Evolutionary conservation across 2,888 invertebrate species (phyloP).

Genomic region (Priocnemis perturbator): DNA sequence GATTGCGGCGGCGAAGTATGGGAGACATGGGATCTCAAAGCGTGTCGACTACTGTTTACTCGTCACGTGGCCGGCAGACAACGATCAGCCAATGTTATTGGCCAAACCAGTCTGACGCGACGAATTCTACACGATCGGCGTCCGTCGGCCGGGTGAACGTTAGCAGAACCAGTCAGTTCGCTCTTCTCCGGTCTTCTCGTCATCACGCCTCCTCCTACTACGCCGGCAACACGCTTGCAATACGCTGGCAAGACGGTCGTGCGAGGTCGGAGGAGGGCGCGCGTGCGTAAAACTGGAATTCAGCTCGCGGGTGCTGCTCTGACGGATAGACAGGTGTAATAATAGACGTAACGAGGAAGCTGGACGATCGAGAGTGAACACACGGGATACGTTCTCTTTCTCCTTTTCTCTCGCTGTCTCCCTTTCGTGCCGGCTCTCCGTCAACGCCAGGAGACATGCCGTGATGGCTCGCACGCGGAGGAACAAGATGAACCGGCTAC

Average conservation of each 20-base stretch:
- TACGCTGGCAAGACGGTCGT: background rate
- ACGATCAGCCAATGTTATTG: slow-evolving; percentile 24
- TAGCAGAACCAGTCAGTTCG: slow-evolving; percentile 55
- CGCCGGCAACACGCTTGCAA: slow-evolving; percentile 18
- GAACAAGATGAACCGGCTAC: background rate
- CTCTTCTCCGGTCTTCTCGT: slow-evolving; percentile 46
- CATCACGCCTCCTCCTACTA: slow-evolving; percentile 52
- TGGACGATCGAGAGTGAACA: slow-evolving; percentile 51
- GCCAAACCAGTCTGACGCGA: slow-evolving; percentile 57
- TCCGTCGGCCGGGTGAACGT: slow-evolving; percentile 50
- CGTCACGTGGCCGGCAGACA: slow-evolving; percentile 1
- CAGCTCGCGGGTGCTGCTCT: slow-evolving; percentile 48
- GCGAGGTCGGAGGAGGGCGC: slow-evolving; percentile 44
- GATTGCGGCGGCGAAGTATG: no score
- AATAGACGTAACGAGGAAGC: slow-evolving; percentile 69
- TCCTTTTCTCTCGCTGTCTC: slow-evolving; percentile 11
- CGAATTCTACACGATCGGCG: slow-evolving; percentile 51
- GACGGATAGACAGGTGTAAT: slow-evolving; percentile 69
- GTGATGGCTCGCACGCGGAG: background rate
- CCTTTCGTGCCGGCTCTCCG: slow-evolving; percentile 8
- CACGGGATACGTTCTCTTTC: slow-evolving; percentile 12
- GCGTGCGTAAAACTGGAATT: slow-evolving; percentile 68
- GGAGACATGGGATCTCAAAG: no score
- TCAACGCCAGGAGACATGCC: slow-evolving; percentile 4
- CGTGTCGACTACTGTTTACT: background rate